A percentile compares a stretch with the other conserved stretches of the same genome.
These are phyloP conservation scores for Drosophila multiciliata DNA, from an alignment of 2,888 invertebrate species.

Conservation along the genomic window DNA sequence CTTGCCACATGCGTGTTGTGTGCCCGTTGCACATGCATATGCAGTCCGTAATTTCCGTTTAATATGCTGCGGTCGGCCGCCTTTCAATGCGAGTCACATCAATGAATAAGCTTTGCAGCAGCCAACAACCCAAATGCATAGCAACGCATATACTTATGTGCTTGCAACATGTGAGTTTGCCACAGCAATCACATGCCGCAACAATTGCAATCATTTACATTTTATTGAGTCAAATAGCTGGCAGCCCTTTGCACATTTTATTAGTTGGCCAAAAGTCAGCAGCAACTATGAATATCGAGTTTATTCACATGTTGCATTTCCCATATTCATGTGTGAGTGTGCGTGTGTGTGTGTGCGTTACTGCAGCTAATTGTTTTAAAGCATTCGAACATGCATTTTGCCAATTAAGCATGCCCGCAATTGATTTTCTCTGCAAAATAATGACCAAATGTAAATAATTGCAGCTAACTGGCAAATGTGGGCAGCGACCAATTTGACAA, in stretches of 20 bases:
- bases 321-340: constrained; percentile 24
- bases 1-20: constrained; percentile 13
- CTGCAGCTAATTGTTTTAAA: constrained; percentile 70
- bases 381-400: constrained; percentile 71
- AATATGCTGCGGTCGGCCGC: constrained; percentile 60
- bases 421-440: constrained; percentile 59
- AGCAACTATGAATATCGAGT: constrained; percentile 6
- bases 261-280: constrained; percentile 40
- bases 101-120: constrained; percentile 64
- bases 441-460: constrained; percentile 73
- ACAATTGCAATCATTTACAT: constrained; percentile 57
- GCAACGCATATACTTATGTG: neutral
- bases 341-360: constrained; percentile 6
- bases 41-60: constrained; percentile 71
- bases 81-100: constrained; percentile 68
- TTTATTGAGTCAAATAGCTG: constrained; percentile 54
- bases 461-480: constrained; percentile 38
- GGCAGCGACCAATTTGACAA: constrained; percentile 40
- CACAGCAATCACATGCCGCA: constrained; percentile 49
- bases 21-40: constrained; percentile 28
- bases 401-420: constrained; percentile 76
- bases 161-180: constrained; percentile 14
- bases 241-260: constrained; percentile 16
- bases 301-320: constrained; percentile 15
- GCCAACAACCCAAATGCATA: neutral